Evolutionary conservation across 1,140 invertebrate species (phyloP).

Genomic region (Tetraneura akinire): DNA sequence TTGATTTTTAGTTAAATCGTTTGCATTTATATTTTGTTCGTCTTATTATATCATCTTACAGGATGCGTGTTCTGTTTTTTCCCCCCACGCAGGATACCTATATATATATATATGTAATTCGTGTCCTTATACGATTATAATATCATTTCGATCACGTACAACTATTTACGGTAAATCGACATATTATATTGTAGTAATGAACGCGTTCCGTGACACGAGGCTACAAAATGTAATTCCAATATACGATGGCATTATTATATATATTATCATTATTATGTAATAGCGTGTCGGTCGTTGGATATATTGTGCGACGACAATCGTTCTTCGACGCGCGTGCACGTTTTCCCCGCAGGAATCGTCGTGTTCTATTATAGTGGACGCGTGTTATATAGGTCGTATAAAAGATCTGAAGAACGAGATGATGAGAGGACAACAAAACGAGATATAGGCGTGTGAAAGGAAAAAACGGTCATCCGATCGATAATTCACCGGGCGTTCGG

Average conservation of each 20-base stretch:
- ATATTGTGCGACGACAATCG: background rate
- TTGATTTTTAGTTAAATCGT: too few species aligned
- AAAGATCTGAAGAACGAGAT: background rate
- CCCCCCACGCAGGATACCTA: too few species aligned
- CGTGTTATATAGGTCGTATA: background rate
- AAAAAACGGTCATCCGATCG: slow-evolving; percentile 36
- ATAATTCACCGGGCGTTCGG: slow-evolving; percentile 34
- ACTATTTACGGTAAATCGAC: too few species aligned
- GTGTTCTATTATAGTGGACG: background rate
- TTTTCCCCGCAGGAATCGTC: background rate
- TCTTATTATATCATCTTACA: too few species aligned
- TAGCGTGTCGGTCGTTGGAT: too few species aligned
- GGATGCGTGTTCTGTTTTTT: too few species aligned
- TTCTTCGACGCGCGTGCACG: background rate
- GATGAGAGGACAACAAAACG: slow-evolving; percentile 13
- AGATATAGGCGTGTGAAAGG: background rate
- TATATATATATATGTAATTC: too few species aligned
- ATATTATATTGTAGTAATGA: too few species aligned
- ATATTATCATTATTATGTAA: too few species aligned
- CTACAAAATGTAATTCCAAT: background rate
- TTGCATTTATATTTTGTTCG: too few species aligned
- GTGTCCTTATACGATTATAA: too few species aligned
- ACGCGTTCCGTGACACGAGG: background rate
- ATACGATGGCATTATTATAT: background rate
- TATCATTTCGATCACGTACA: too few species aligned